These are phyloP conservation scores for Apotomis turbidana DNA, from an alignment of 2,888 invertebrate species.

Conservation along the genomic window DNA sequence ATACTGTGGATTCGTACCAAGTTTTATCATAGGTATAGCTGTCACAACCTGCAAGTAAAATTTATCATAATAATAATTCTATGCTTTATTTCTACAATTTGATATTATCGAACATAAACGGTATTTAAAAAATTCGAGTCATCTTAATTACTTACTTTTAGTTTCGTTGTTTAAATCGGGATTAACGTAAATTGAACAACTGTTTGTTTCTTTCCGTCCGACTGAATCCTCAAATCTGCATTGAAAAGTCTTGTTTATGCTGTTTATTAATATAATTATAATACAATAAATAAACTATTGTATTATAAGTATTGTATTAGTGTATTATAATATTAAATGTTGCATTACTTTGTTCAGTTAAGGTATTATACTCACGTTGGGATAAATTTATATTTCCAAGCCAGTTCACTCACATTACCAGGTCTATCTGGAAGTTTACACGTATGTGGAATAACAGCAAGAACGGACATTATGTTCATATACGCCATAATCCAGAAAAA, in stretches of 20 bases:
- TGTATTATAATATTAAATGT: no score
- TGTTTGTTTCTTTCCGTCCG: slow-evolving; percentile 52
- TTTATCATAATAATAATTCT: no score
- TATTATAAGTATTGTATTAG: no score
- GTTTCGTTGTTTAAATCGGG: slow-evolving; percentile 50
- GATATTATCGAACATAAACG: neutral
- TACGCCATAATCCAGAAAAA: slow-evolving; percentile 68
- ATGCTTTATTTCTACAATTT: no score
- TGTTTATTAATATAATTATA: no score
- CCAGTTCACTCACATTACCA: slow-evolving; percentile 56
- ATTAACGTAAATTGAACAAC: slow-evolving; percentile 55
- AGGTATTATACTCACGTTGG: slow-evolving; percentile 56
- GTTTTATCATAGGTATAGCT: slow-evolving; percentile 59
- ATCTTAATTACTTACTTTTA: slow-evolving; percentile 45
- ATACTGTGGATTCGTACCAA: slow-evolving; percentile 64
- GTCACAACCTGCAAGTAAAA: slow-evolving; percentile 56
- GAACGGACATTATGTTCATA: slow-evolving; percentile 69
- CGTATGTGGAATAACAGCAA: slow-evolving; percentile 71
- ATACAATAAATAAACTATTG: no score
- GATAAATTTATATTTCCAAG: slow-evolving; percentile 65
- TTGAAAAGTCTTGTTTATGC: slow-evolving; percentile 7
- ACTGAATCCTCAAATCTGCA: slow-evolving; percentile 48
- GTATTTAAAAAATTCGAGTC: neutral
- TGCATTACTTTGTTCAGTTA: no score
- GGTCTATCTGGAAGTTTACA: slow-evolving; percentile 68